Conservation (phyloP, 1,140 invertebrate genomes). For the Sarcophaga bullata region DNA sequence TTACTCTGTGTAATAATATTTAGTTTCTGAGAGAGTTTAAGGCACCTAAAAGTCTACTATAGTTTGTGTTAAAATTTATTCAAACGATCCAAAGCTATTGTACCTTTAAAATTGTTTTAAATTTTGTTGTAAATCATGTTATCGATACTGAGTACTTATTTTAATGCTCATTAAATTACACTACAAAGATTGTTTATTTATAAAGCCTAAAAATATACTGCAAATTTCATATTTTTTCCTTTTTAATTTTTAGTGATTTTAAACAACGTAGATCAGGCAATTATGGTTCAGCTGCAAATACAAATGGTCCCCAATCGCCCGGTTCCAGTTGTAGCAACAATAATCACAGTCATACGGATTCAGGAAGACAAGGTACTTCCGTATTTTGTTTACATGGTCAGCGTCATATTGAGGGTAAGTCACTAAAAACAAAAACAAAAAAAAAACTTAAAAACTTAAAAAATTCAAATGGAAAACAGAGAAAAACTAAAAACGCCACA, state of each 20-base stretch:
- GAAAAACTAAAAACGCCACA: not conserved
- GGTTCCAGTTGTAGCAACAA: not conserved
- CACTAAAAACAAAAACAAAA: not conserved
- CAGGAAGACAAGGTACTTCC: constrained; percentile 2
- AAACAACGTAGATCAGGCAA: constrained; percentile 25
- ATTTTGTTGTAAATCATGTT: no score
- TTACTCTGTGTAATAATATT: no score
- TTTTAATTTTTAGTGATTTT: constrained; percentile 41
- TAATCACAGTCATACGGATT: constrained; percentile 39
- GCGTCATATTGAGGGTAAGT: constrained; percentile 42
- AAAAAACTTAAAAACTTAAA: not conserved
- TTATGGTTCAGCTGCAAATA: constrained; percentile 26
- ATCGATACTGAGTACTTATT: no score
- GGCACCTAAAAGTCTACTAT: no score
- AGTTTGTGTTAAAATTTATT: no score
- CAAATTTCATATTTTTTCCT: not conserved
- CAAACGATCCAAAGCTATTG: no score
- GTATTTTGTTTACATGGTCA: constrained; percentile 42
- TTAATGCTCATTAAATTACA: no score
- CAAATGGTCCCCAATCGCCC: not conserved
- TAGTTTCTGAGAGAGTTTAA: no score
- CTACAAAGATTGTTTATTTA: not conserved
- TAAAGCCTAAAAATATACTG: constrained; percentile 8
- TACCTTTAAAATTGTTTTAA: no score
- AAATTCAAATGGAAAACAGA: not conserved